phyloP scores from a whole-genome alignment of 2,113 vertebrate genomes.

The Aramus guarauna region DNA sequence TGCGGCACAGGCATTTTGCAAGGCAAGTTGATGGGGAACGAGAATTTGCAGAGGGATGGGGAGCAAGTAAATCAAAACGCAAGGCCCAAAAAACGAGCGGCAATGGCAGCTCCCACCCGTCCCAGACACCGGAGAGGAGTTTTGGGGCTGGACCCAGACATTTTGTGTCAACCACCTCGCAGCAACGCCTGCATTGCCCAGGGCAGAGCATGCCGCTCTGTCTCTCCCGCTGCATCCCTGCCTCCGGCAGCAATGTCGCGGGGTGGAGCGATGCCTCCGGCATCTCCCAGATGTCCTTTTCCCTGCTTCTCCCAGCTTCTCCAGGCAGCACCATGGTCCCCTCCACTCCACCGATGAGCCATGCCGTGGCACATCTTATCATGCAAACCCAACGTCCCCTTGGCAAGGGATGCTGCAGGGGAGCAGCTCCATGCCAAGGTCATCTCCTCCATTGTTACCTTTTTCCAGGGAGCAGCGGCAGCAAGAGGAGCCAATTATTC shows the following conservation, averaged over 20 bases:
- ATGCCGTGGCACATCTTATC: accelerated
- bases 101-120: not conserved
- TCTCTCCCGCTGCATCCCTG: not conserved
- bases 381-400: accelerated
- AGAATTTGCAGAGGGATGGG: not conserved
- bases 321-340: not conserved
- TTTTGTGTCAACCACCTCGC: not conserved
- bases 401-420: not conserved
- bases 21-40: not conserved
- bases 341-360: not conserved
- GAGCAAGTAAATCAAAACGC: not conserved
- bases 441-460: not conserved
- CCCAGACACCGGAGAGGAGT: not conserved
- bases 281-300: constrained; percentile 48
- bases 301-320: constrained; percentile 34
- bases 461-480: not conserved
- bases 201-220: accelerated
- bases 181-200: not conserved
- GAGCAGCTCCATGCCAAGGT: not conserved
- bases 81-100: not conserved
- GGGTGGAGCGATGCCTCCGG: not conserved
- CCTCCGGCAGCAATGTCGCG: accelerated
- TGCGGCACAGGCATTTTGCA: constrained; percentile 71
- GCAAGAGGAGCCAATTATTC: not conserved
- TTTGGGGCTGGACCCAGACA: not conserved